phyloP scores from a whole-genome alignment of 2,888 invertebrate genomes.

The Galerucella nymphaeae region DNA sequence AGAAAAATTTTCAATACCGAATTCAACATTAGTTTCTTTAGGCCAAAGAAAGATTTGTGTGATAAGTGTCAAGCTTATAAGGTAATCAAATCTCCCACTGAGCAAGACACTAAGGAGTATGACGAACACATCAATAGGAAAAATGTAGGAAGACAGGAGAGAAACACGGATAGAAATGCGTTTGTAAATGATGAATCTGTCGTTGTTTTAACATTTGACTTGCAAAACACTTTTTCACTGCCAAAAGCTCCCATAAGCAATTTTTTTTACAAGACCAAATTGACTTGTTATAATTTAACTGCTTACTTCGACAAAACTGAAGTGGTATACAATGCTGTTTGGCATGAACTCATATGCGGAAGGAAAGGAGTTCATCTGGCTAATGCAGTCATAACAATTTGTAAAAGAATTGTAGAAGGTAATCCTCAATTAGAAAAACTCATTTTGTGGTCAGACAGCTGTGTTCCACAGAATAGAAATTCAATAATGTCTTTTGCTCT shows the following conservation, averaged over 20 bases:
- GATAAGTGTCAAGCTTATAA: too few species aligned
- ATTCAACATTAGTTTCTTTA: too few species aligned
- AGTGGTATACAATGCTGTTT: too few species aligned
- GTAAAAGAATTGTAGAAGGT: constrained; percentile 6
- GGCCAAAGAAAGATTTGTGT: too few species aligned
- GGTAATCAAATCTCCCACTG: too few species aligned
- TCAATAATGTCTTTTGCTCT: constrained; percentile 7
- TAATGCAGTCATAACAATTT: background rate
- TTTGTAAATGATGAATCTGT: background rate
- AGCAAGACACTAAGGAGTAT: too few species aligned
- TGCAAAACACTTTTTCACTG: background rate
- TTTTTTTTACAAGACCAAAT: constrained; percentile 1
- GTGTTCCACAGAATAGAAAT: constrained; percentile 15
- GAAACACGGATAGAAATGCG: constrained; percentile 3
- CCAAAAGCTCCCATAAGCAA: constrained; percentile 3
- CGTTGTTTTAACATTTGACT: constrained; percentile 1
- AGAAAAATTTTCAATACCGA: too few species aligned
- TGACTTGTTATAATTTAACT: background rate
- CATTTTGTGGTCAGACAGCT: constrained; percentile 17
- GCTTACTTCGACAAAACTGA: too few species aligned
- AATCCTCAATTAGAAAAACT: constrained; percentile 12
- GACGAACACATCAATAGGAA: background rate
- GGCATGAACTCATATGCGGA: too few species aligned
- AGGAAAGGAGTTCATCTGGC: too few species aligned
- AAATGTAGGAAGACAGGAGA: constrained; percentile 9